These are phyloP conservation scores for Verasper variegatus DNA, from an alignment of 2,113 vertebrate species.

Conservation along the genomic window DNA sequence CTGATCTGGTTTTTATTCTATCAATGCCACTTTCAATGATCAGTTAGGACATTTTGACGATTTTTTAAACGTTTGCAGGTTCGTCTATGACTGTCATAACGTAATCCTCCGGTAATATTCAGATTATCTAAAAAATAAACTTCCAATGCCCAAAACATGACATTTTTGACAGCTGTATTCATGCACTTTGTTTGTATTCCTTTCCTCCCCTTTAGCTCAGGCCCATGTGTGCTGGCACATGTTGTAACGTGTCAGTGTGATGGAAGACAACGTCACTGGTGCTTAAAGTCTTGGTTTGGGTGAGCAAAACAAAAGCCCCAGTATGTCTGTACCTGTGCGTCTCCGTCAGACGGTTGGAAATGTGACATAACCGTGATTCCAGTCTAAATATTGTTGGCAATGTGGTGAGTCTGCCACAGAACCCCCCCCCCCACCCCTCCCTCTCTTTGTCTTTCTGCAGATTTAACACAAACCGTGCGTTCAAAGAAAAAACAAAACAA, in stretches of 20 bases:
- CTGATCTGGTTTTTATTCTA: constrained; percentile 15
- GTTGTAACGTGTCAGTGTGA: constrained; percentile 32
- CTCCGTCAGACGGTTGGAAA: constrained; percentile 1
- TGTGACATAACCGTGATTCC: constrained; percentile 22
- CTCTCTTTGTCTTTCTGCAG: constrained; percentile 5
- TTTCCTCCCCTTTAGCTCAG: constrained; percentile 1
- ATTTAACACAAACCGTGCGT: constrained; percentile 34
- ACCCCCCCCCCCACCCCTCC: neutral
- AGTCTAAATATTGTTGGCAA: constrained; percentile 69
- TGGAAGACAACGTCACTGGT: constrained; percentile 20
- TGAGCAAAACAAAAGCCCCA: constrained; percentile 45
- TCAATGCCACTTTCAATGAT: neutral
- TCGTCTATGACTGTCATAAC: neutral
- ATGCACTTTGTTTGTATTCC: neutral
- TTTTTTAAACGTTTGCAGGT: no score
- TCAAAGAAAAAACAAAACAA: neutral
- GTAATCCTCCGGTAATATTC: constrained; percentile 4
- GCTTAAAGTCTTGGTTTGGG: constrained; percentile 6
- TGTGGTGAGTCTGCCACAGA: constrained; percentile 18
- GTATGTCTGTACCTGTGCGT: constrained; percentile 35
- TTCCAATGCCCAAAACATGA: neutral
- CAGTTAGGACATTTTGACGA: neutral
- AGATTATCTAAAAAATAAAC: neutral
- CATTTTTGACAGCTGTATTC: neutral
- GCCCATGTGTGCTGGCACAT: constrained; percentile 23